Evolutionary conservation across 2,113 vertebrate genomes (phyloP), one percentile per base, ranked within the genome.

Genomic region (Macquaria ambigua): DNA sequence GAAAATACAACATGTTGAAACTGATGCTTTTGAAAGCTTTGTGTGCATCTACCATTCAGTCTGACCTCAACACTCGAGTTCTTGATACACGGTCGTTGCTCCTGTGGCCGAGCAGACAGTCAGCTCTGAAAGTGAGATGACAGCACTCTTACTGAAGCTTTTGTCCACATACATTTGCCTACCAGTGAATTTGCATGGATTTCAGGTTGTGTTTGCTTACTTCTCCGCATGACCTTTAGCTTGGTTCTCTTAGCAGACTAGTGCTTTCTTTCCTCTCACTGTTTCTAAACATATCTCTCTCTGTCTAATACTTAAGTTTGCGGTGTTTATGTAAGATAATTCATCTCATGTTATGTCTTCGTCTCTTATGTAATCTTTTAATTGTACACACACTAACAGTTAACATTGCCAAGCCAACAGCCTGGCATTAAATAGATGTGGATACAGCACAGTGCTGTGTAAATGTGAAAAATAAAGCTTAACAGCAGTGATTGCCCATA

Each of bases 121-220:
- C 39, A 11, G 28, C 23, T 8, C 72, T 72, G 67, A 81, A 86
- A 90, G 41, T 61, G 79, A 84, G 61, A 77, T 55, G 67, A 78
- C 58, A 8, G 79, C 86, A 11, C 66, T 73, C 62, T 81, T 1
- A 46, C 15, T 52, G 76, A 83, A 31, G 50, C 70, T 79, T 79
- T 46, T 74, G 64, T 82, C 81, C 71, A 66, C 37, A 77, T 48
- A 74, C 41, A 74, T 81, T 86, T 89, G 43, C 55, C 58, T 59
- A 41, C 15, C 50, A 63, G 25, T 62, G 28, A 21, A 89, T 94
- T 93, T 90, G 87, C 89, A 87, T 88, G 56, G 28, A 73, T 72
- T 80, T 82, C 70, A 77, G 67, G 61, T 53, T 48, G 21, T 12
- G 81, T 90, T 93, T 94, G 88, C 87, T 89, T 92, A 77, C 37